Base-by-base conservation (phyloP, 2,888 invertebrate species). In the Drosophila silvestris region DNA sequence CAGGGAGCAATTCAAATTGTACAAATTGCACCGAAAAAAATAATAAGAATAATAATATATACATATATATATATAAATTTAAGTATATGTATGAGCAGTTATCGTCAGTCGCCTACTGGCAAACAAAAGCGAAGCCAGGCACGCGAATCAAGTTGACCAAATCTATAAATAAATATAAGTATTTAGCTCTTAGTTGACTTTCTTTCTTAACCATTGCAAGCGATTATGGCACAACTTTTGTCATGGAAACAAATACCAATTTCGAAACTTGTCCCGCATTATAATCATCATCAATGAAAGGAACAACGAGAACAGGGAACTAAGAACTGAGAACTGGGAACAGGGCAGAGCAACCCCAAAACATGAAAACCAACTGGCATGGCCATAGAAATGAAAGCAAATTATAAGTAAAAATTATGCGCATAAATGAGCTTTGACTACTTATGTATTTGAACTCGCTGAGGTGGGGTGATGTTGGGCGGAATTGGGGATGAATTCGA, bases 351-450 rank as follows among this genome's bases (percentile, higher is more conserved):
- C 67, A 61, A 69, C 57, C 33, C 58, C n/a, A 59, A 28, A 30
- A 47, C 9, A 30, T 22, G 39, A 50, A 50, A 35, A 22, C 33
- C 58, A 65, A 59, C 65, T 28, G 53, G 35, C 32, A 32, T 26
- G 58, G 68, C 58, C 64, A 63, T 37, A 52, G 53, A 74, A 76
- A 76, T 69, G 57, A 77, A 73, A 70, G 65, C 61, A 84, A 79
- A 72, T 85, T 74, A 84, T 74, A 77, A 74, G 70, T 70, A 72
- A 70, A 87, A 84, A 90, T 88, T 85, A 85, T 85, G 85, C 88
- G 85, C 90, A 85, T 90, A 87, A 85, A 90, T 87, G 85, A 77
- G 75, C 82, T 70, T 71, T 68, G 74, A 70, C 84, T 74, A 60
- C 59, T 80, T 74, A 67, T 77, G 81, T 77, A 79, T 83, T 83